phyloP scores from a whole-genome alignment of 1,140 invertebrate genomes.

The Conopomorpha cramerella region DNA sequence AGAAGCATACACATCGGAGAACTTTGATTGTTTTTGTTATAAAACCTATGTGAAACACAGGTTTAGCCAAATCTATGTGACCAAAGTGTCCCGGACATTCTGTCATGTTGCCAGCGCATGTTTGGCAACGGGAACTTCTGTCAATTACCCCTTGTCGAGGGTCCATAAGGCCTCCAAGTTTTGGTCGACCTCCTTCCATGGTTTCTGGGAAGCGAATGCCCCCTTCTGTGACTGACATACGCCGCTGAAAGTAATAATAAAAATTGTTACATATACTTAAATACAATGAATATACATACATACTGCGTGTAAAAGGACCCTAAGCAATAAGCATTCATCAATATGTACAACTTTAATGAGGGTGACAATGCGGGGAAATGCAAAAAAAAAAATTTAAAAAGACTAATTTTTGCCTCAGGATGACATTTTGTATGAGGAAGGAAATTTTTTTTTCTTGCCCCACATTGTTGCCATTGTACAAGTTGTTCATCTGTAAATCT shows the following conservation, averaged over 20 bases:
- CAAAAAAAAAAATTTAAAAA: too few species aligned
- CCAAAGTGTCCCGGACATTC: slow-evolving; percentile 99
- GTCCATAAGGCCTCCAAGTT: slow-evolving; percentile 98
- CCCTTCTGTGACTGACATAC: slow-evolving; percentile 97
- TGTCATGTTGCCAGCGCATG: slow-evolving; percentile 96
- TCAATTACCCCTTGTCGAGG: slow-evolving; percentile 98
- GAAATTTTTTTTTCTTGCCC: too few species aligned
- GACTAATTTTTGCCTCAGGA: too few species aligned
- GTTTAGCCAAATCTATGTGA: slow-evolving; percentile 98
- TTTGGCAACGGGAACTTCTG: slow-evolving; percentile 91
- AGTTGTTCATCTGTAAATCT: too few species aligned
- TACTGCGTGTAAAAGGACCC: too few species aligned
- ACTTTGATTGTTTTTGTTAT: slow-evolving; percentile 97
- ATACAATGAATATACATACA: too few species aligned
- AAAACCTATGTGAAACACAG: slow-evolving; percentile 98
- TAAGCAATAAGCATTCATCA: too few species aligned
- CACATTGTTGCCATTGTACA: too few species aligned
- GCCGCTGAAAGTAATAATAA: slow-evolving; percentile 81
- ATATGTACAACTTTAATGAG: too few species aligned
- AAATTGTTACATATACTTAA: too few species aligned
- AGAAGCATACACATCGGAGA: slow-evolving; percentile 95
- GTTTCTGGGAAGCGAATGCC: slow-evolving; percentile 97
- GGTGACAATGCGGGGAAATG: too few species aligned
- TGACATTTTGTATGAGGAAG: too few species aligned
- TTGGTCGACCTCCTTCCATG: slow-evolving; percentile 97